Percentiles rank a stretch among this genome's conserved stretches.
Conservation (phyloP, 1,140 invertebrate genomes). For the Papilio polytes region DNA sequence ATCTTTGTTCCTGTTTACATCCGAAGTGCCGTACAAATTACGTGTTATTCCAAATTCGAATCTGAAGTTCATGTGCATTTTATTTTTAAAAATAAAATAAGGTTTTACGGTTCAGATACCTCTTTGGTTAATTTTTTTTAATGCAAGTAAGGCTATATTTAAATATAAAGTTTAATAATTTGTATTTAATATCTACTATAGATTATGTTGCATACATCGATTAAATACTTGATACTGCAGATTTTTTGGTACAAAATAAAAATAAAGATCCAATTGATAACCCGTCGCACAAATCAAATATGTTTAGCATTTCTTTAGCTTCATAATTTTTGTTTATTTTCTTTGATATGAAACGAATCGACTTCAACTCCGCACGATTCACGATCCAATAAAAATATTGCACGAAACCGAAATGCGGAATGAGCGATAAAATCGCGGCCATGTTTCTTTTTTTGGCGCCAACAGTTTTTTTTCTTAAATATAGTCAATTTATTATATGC, state of each 20-base stretch:
- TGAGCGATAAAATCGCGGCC: constrained; percentile 36
- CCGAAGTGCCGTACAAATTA: constrained; percentile 6
- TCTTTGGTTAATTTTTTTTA: background rate
- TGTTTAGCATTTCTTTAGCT: constrained; percentile 24
- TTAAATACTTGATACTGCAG: too few relatives aligned
- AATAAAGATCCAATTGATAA: background rate
- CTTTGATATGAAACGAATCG: constrained; percentile 35
- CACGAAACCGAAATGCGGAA: constrained; percentile 27
- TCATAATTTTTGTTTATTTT: constrained; percentile 33
- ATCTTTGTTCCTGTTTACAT: constrained; percentile 26
- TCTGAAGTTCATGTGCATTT: background rate
- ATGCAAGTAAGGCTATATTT: too few relatives aligned
- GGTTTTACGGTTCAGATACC: background rate
- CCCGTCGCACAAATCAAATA: constrained; percentile 18
- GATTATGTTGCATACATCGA: background rate
- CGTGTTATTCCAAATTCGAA: background rate
- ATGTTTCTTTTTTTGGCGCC: constrained; percentile 38
- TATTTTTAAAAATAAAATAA: background rate
- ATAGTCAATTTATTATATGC: constrained; percentile 21
- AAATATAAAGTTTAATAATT: too few relatives aligned
- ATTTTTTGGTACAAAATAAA: background rate
- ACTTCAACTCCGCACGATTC: constrained; percentile 41
- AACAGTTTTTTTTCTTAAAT: constrained; percentile 35
- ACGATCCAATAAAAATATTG: constrained; percentile 34
- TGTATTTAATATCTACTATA: too few relatives aligned